Conservation (phyloP, 2,797 vertebrate genomes). For the Catostomus latipinnis region DNA sequence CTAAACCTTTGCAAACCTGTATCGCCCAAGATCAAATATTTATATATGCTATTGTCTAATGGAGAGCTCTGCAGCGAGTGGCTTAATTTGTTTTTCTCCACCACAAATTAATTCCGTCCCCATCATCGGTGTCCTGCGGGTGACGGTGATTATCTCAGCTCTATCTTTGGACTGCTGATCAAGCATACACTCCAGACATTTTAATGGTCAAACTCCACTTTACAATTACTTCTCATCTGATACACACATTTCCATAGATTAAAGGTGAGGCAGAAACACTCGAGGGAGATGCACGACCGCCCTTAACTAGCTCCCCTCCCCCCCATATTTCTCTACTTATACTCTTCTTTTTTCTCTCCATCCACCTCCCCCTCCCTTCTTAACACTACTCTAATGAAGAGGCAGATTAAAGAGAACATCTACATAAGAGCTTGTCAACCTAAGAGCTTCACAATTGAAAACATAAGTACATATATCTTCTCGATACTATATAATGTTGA, state of each 20-base stretch:
- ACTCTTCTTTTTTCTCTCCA: conserved; percentile 10
- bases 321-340: conserved; percentile 21
- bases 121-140: conserved; percentile 73
- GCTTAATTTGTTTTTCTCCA: conserved; percentile 84
- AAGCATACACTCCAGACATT: conserved; percentile 76
- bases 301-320: conserved; percentile 41
- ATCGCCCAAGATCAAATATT: conserved; percentile 84
- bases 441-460: conserved; percentile 39
- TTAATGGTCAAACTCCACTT: conserved; percentile 79
- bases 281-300: conserved; percentile 58
- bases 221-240: conserved; percentile 82
- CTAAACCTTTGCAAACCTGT: conserved; percentile 84
- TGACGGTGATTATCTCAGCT: conserved; percentile 73
- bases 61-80: conserved; percentile 66
- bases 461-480: conserved; percentile 31
- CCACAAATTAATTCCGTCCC: conserved; percentile 81
- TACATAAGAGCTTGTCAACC: conserved; percentile 53
- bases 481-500: conserved; percentile 34
- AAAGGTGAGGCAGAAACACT: conserved; percentile 77
- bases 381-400: conserved; percentile 22
- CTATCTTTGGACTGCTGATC: conserved; percentile 65
- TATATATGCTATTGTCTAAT: conserved; percentile 85
- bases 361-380: conserved; percentile 14
- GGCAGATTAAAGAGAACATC: conserved; percentile 60
- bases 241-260: conserved; percentile 79